These are phyloP conservation scores for Abrostola triplasia DNA, from an alignment of 2,888 invertebrate genomes.

Conservation along the genomic window DNA sequence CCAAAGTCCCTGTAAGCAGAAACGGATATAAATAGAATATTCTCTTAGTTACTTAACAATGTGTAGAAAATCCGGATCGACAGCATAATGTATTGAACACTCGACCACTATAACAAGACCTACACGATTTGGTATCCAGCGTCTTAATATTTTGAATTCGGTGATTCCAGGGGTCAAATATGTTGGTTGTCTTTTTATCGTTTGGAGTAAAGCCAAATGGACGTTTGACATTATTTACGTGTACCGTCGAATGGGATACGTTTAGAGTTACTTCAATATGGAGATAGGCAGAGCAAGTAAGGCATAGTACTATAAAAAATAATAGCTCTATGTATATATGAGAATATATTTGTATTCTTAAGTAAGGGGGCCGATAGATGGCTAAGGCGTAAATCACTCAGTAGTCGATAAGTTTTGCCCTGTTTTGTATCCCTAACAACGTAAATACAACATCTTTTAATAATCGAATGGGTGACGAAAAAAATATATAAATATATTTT, in stretches of 20 bases:
- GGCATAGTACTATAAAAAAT: too few species aligned
- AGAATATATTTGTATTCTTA: too few species aligned
- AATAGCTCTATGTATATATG: too few species aligned
- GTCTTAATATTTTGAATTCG: neutral
- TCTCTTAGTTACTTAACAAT: slow-evolving; percentile 14
- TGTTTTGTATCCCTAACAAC: too few species aligned
- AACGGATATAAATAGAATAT: slow-evolving; percentile 10
- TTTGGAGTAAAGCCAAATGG: slow-evolving; percentile 41
- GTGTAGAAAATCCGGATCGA: slow-evolving; percentile 20
- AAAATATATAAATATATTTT: too few species aligned
- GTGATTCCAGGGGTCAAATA: slow-evolving; percentile 13
- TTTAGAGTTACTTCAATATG: neutral
- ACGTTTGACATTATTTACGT: neutral
- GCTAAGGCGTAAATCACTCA: too few species aligned
- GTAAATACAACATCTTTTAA: too few species aligned
- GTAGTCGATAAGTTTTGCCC: too few species aligned
- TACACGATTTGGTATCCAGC: neutral
- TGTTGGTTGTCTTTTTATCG: slow-evolving; percentile 10
- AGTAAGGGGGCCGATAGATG: too few species aligned
- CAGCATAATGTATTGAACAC: slow-evolving; percentile 31
- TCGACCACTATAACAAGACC: slow-evolving; percentile 15
- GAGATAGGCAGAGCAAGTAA: neutral
- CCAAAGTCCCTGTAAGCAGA: neutral
- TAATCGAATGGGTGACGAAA: too few species aligned
- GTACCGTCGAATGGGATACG: neutral